phyloP scores from a whole-genome alignment of 2,113 vertebrate species.

The Ciconia stormi region DNA sequence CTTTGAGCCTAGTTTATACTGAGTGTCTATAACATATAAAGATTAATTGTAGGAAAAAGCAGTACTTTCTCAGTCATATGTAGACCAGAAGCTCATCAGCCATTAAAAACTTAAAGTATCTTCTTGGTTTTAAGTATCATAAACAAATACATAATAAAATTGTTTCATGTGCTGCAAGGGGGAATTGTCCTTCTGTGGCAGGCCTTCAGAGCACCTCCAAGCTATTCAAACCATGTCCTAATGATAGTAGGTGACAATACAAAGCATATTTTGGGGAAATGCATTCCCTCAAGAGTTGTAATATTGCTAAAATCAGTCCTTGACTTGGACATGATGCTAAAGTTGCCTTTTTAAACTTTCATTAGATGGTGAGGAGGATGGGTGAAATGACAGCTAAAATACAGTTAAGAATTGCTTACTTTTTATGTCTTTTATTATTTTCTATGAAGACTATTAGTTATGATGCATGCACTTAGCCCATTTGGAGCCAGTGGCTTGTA shows the following conservation, averaged over 20 bases:
- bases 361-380: neutral
- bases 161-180: neutral
- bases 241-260: neutral
- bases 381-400: neutral
- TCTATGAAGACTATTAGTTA: neutral
- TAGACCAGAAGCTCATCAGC: neutral
- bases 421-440: neutral
- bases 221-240: neutral
- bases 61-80: neutral
- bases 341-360: neutral
- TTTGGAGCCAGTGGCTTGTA: neutral
- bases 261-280: neutral
- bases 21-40: neutral
- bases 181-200: neutral
- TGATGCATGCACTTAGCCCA: neutral
- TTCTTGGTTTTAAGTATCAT: neutral
- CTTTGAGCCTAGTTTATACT: neutral
- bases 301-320: neutral
- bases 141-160: neutral
- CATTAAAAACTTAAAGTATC: neutral
- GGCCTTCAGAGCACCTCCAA: neutral
- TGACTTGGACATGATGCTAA: neutral
- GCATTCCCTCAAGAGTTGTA: neutral
- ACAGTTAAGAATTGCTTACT: fast-evolving
- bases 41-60: neutral